A percentile compares a stretch with the other conserved stretches of the same genome.
These are phyloP conservation scores for Magallana angulata DNA, from an alignment of 1,140 invertebrate genomes.

Conservation along the genomic window DNA sequence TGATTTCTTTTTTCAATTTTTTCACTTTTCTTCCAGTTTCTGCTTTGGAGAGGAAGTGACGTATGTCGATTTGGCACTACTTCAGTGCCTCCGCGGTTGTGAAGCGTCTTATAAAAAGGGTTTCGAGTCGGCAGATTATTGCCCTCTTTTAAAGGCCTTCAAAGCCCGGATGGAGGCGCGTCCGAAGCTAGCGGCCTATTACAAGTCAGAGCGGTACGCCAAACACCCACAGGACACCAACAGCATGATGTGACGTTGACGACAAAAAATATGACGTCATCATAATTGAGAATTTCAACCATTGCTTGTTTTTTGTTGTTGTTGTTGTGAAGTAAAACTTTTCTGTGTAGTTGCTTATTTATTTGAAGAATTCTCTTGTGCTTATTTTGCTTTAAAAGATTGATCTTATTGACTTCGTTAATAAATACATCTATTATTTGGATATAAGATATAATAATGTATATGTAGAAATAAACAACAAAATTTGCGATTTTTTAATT, in stretches of 20 bases:
- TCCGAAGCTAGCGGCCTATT: constrained; percentile 65
- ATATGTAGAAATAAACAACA: too few relatives aligned
- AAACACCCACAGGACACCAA: constrained; percentile 62
- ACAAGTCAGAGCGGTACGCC: constrained; percentile 64
- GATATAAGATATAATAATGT: too few relatives aligned
- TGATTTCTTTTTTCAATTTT: background rate
- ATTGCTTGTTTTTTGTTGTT: too few relatives aligned
- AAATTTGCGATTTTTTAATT: too few relatives aligned
- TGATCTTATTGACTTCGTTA: too few relatives aligned
- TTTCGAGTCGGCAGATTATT: constrained; percentile 57
- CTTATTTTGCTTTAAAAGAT: too few relatives aligned
- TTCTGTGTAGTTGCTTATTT: too few relatives aligned
- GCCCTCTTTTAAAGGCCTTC: constrained; percentile 64
- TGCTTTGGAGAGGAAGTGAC: constrained; percentile 64
- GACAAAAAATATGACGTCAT: too few relatives aligned
- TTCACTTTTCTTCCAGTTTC: constrained; percentile 55
- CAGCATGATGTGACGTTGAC: constrained; percentile 68
- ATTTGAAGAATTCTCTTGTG: too few relatives aligned
- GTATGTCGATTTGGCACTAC: constrained; percentile 66
- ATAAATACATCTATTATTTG: too few relatives aligned
- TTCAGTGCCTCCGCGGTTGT: constrained; percentile 63
- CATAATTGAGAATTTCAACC: too few relatives aligned
- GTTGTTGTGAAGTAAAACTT: too few relatives aligned
- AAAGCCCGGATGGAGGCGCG: constrained; percentile 59
- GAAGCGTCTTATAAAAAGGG: constrained; percentile 64